A percentile compares a stretch with the other conserved stretches of the same genome.
Evolutionary conservation across 2,797 vertebrate genomes (phyloP).

Genomic region (Pachyuromys duprasi): DNA sequence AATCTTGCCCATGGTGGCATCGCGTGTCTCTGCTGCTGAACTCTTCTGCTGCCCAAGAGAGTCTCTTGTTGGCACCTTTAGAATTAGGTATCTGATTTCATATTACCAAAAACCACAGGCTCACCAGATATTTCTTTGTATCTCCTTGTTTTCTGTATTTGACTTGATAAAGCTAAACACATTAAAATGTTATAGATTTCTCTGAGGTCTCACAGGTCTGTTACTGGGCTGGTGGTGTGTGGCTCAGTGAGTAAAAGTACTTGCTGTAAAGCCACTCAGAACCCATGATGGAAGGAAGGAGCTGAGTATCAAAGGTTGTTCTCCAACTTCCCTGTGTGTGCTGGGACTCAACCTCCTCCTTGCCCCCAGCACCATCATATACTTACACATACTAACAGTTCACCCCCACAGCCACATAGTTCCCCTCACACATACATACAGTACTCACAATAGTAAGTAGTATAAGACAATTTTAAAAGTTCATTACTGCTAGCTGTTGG

Average conservation of each 20-base stretch:
- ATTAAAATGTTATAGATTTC: constrained; percentile 8
- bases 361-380: not conserved
- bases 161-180: not conserved
- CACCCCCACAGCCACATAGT: not conserved
- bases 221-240: not conserved
- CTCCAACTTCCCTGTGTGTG: not conserved
- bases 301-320: not conserved
- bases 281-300: not conserved
- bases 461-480: not conserved
- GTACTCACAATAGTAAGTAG: not conserved
- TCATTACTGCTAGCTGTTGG: not conserved
- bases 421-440: not conserved
- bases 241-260: not conserved
- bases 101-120: not conserved
- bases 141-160: not conserved
- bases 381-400: not conserved
- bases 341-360: not conserved
- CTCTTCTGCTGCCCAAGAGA: not conserved
- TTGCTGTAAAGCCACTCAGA: not conserved
- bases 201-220: not conserved
- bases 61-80: constrained; percentile 1
- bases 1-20: constrained; percentile 1
- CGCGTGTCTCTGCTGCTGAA: not conserved
- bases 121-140: not conserved
- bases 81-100: not conserved